Conservation (phyloP, 2,888 invertebrate genomes). For the Agriotes lineatus region DNA sequence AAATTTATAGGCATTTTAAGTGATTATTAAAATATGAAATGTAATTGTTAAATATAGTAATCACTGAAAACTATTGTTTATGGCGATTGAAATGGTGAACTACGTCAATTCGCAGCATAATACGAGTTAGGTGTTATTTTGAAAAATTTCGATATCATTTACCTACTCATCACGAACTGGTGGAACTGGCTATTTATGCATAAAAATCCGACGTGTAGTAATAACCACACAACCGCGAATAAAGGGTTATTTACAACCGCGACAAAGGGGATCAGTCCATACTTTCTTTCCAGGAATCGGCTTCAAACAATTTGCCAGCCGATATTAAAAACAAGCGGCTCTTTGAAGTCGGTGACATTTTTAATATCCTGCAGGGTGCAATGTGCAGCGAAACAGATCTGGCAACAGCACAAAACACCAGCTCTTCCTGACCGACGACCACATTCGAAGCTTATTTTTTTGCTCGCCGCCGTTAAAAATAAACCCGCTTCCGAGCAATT, state of each 20-base stretch:
- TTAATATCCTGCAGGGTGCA: constrained; percentile 50
- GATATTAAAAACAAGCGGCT: constrained; percentile 48
- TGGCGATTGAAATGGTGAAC: too few species aligned
- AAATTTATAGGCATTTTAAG: too few species aligned
- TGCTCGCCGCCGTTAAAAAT: background rate
- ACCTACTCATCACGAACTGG: too few species aligned
- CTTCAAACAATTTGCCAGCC: constrained; percentile 47
- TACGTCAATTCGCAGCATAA: too few species aligned
- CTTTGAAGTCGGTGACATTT: constrained; percentile 49
- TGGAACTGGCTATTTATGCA: background rate
- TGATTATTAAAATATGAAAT: too few species aligned
- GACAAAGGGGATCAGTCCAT: constrained; percentile 6
- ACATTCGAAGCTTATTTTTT: constrained; percentile 9
- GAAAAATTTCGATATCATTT: too few species aligned
- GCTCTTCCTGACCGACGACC: constrained; percentile 16
- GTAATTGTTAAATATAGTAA: too few species aligned
- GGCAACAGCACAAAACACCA: constrained; percentile 45
- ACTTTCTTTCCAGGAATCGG: constrained; percentile 41
- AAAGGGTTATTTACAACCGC: constrained; percentile 13
- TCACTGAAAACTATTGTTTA: too few species aligned
- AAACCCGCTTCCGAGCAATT: background rate
- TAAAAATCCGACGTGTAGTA: constrained; percentile 5
- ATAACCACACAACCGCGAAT: constrained; percentile 9
- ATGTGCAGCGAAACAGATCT: constrained; percentile 43
- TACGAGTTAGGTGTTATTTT: too few species aligned